A percentile compares a stretch with the other conserved stretches of the same genome.
These are phyloP conservation scores for Heliconius melpomene DNA, from an alignment of 1,140 invertebrate species.

Conservation along the genomic window DNA sequence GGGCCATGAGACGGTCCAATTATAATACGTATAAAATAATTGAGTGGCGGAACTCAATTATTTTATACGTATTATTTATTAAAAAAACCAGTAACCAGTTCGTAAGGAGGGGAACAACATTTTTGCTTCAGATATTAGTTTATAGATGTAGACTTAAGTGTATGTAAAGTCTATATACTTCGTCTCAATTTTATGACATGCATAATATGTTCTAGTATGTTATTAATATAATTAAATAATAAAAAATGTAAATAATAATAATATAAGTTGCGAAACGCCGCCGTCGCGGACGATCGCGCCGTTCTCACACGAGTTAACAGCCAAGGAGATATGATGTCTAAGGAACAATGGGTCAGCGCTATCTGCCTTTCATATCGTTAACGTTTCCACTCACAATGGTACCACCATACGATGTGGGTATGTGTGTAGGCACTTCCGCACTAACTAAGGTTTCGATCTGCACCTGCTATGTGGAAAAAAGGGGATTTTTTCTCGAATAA, in stretches of 20 bases:
- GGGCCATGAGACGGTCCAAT: too few relatives aligned
- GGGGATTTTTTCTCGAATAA: background rate
- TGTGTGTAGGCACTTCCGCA: constrained; percentile 32
- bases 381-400: constrained; percentile 37
- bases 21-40: too few relatives aligned
- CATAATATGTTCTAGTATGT: too few relatives aligned
- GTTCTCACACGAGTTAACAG: constrained; percentile 40
- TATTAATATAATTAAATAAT: too few relatives aligned
- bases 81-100: too few relatives aligned
- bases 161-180: background rate
- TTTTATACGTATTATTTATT: too few relatives aligned
- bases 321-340: constrained; percentile 42
- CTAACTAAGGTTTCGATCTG: constrained; percentile 20
- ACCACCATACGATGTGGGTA: constrained; percentile 16
- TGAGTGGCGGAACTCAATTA: too few relatives aligned
- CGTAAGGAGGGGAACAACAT: too few relatives aligned
- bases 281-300: constrained; percentile 20
- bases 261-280: constrained; percentile 12
- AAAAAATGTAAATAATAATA: background rate
- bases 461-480: constrained; percentile 15
- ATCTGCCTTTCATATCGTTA: constrained; percentile 45
- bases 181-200: too few relatives aligned
- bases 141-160: too few relatives aligned
- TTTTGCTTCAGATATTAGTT: too few relatives aligned
- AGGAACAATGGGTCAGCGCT: constrained; percentile 39